Evolutionary conservation across 2,113 vertebrate species (phyloP).

Genomic region (Willisornis vidua): DNA sequence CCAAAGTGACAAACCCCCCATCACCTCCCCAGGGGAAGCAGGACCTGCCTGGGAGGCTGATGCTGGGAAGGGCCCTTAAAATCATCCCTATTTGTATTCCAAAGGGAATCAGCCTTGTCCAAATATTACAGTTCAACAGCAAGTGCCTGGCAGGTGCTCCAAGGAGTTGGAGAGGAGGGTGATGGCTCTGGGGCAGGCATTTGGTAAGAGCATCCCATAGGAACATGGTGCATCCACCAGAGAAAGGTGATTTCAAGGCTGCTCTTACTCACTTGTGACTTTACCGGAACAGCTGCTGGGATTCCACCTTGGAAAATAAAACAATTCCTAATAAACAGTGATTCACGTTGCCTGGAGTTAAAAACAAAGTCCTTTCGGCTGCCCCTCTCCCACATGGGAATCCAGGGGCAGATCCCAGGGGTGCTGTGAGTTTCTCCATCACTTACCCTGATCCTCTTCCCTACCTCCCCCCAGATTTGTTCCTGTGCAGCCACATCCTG

Average conservation of each 20-base stretch:
- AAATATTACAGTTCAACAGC: background rate
- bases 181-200: fast-evolving
- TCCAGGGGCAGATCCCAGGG: background rate
- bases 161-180: background rate
- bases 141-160: background rate
- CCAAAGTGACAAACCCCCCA: background rate
- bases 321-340: background rate
- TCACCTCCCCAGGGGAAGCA: background rate
- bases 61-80: background rate
- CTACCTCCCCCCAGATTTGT: background rate
- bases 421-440: background rate
- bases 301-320: background rate
- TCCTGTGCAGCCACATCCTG: fast-evolving
- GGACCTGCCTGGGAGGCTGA: background rate
- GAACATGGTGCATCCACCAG: background rate
- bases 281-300: background rate
- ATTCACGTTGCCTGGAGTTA: background rate
- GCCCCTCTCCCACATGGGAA: background rate
- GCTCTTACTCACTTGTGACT: background rate
- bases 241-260: background rate
- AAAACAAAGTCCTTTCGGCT: background rate
- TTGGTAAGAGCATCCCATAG: background rate
- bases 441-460: background rate
- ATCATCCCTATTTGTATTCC: background rate
- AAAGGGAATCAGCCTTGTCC: background rate